Conservation (phyloP, 2,888 invertebrate genomes). For the Blastobasis adustella region DNA sequence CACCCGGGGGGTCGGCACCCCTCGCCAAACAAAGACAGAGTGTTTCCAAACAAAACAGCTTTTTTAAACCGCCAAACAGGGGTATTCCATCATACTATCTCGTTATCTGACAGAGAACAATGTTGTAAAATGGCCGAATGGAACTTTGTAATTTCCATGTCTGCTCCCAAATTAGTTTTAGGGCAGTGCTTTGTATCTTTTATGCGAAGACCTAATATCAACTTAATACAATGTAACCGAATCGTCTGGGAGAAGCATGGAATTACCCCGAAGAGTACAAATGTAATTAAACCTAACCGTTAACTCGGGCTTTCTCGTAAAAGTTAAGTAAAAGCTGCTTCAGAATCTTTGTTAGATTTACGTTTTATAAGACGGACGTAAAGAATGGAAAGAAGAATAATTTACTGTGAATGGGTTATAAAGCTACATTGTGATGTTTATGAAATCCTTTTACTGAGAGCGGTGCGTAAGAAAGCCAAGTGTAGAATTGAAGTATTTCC, state of each 20-base stretch:
- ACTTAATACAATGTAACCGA: slow-evolving; percentile 61
- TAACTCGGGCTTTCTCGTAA: slow-evolving; percentile 52
- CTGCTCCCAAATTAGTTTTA: slow-evolving; percentile 44
- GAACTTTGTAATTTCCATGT: slow-evolving; percentile 44
- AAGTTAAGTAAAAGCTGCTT: slow-evolving; percentile 47
- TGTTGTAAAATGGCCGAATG: slow-evolving; percentile 10
- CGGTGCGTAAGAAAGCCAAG: no score
- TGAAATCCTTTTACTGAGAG: no score
- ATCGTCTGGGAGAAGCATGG: slow-evolving; percentile 36
- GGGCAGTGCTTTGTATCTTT: slow-evolving; percentile 44
- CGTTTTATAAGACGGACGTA: slow-evolving; percentile 31
- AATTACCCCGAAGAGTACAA: slow-evolving; percentile 52
- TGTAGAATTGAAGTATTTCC: no score
- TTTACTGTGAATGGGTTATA: slow-evolving; percentile 34
- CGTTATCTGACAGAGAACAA: neutral
- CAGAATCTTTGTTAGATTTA: slow-evolving; percentile 53
- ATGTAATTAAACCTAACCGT: slow-evolving; percentile 54
- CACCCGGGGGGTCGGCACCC: slow-evolving; percentile 25
- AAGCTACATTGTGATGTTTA: slow-evolving; percentile 20
- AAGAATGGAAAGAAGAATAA: slow-evolving; percentile 36
- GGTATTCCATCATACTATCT: neutral
- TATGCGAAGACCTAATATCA: slow-evolving; percentile 50
- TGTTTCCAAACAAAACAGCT: slow-evolving; percentile 45
- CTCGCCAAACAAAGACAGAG: slow-evolving; percentile 51
- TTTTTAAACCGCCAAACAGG: slow-evolving; percentile 17